A percentile compares a stretch with the other conserved stretches of the same genome.
phyloP scores from a whole-genome alignment of 2,888 invertebrate genomes.

The Chaitophorus viminalis region DNA sequence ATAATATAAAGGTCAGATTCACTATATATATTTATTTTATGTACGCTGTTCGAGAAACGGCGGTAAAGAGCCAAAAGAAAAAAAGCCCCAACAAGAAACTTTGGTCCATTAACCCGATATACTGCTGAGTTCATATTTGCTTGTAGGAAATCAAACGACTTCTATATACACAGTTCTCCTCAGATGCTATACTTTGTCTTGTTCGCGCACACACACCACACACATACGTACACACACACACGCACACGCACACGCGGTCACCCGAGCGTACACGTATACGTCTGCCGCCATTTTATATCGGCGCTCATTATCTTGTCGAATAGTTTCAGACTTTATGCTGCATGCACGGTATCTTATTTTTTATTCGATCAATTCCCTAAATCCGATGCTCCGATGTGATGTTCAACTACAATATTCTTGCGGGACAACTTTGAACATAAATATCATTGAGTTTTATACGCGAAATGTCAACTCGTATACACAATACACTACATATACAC shows the following conservation, averaged over 20 bases:
- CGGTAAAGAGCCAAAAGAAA: conserved; percentile 8
- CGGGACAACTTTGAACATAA: conserved; percentile 13
- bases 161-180: background rate
- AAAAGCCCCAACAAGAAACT: background rate
- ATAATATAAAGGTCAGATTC: background rate
- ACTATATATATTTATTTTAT: conserved; percentile 8
- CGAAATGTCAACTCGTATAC: background rate
- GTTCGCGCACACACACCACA: background rate
- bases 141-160: conserved; percentile 26
- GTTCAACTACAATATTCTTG: conserved; percentile 9
- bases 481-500: background rate
- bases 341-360: conserved; percentile 17
- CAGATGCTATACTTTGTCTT: conserved; percentile 12
- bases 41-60: background rate
- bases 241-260: no score
- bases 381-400: no score
- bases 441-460: background rate
- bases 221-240: background rate
- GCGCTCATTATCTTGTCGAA: conserved; percentile 24
- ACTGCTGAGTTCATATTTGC: conserved; percentile 14
- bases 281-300: conserved; percentile 39
- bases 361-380: conserved; percentile 30
- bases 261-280: no score
- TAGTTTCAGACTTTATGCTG: conserved; percentile 18
- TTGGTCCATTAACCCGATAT: conserved; percentile 4